Percentiles rank a stretch among this genome's conserved stretches.
phyloP scores from a whole-genome alignment of 2,888 invertebrate genomes.

The Antitype chi region DNA sequence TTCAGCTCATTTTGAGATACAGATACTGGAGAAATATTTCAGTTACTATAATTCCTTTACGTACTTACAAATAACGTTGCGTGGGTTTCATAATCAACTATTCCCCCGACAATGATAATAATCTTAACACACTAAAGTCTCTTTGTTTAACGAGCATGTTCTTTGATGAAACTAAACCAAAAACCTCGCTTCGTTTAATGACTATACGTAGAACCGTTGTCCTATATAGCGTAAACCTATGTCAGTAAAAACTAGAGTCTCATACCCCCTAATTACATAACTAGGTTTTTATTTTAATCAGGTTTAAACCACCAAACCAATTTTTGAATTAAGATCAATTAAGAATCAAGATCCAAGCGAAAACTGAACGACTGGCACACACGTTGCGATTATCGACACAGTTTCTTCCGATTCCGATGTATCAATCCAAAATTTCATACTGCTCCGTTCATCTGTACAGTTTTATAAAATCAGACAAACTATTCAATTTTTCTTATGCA shows the following conservation, averaged over 20 bases:
- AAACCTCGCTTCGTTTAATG: conserved; percentile 31
- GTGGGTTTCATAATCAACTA: conserved; percentile 22
- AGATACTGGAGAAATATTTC: background rate
- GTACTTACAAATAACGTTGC: conserved; percentile 11
- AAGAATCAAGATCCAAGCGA: no score
- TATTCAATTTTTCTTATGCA: no score
- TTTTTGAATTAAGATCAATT: no score
- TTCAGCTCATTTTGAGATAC: background rate
- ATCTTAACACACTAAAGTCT: conserved; percentile 21
- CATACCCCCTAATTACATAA: no score
- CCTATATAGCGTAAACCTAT: background rate
- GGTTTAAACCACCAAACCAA: no score
- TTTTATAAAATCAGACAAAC: no score
- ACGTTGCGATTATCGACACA: no score
- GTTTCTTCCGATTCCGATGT: no score
- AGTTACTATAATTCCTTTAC: background rate
- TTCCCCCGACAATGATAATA: conserved; percentile 16
- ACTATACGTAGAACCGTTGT: conserved; percentile 14
- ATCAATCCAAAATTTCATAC: no score
- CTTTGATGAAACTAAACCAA: conserved; percentile 44
- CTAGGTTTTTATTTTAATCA: no score
- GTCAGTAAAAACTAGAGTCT: background rate
- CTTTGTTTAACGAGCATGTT: conserved; percentile 25
- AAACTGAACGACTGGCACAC: no score
- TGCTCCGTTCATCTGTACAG: no score